A percentile compares a stretch with the other conserved stretches of the same genome.
phyloP scores from a whole-genome alignment of 2,113 vertebrate genomes.

The Pelobates fuscus region DNA sequence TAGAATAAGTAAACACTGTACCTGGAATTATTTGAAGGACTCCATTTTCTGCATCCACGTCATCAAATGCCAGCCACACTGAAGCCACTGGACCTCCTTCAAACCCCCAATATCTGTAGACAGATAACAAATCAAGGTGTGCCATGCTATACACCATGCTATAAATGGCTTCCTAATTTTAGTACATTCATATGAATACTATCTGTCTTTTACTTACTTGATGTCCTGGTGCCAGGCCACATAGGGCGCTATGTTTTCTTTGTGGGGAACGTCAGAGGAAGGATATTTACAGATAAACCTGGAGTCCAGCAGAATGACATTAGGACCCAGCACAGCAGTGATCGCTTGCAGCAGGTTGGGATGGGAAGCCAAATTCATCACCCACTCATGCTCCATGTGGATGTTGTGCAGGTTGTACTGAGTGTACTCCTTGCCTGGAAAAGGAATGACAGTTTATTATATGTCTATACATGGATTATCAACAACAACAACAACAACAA shows the following conservation, averaged over 20 bases:
- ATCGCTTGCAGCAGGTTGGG: slow-evolving; percentile 62
- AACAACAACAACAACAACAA: no score
- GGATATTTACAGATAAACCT: slow-evolving; percentile 81
- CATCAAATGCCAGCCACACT: slow-evolving; percentile 76
- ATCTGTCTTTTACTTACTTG: slow-evolving; percentile 58
- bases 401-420: slow-evolving; percentile 76
- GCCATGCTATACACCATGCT: background rate
- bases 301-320: slow-evolving; percentile 75
- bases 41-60: slow-evolving; percentile 71
- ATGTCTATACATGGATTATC: no score
- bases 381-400: slow-evolving; percentile 71
- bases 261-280: slow-evolving; percentile 39
- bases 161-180: background rate
- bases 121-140: background rate
- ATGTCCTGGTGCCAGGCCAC: slow-evolving; percentile 81
- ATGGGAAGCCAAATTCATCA: slow-evolving; percentile 67
- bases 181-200: background rate
- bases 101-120: slow-evolving; percentile 74
- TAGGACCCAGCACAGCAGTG: slow-evolving; percentile 64
- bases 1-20: slow-evolving; percentile 45
- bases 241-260: slow-evolving; percentile 59
- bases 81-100: slow-evolving; percentile 73
- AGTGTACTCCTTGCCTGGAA: slow-evolving; percentile 68
- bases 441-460: background rate
- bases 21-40: slow-evolving; percentile 77